phyloP scores from a whole-genome alignment of 2,888 invertebrate species.

The Spisula solida region DNA sequence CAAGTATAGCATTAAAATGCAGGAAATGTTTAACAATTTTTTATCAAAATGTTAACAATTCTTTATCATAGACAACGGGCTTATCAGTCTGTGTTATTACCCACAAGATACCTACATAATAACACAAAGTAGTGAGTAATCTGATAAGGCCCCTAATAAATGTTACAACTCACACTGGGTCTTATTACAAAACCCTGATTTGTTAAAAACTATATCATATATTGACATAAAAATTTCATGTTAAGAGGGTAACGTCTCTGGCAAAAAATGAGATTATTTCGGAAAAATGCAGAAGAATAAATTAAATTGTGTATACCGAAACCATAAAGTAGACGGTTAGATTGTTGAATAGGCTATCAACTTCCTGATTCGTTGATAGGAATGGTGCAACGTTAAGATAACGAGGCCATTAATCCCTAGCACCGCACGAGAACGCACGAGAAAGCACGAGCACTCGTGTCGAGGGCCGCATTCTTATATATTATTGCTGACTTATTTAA shows the following conservation, averaged over 20 bases:
- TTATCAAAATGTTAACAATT: not conserved
- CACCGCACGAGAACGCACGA: not conserved
- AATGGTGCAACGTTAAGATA: not conserved
- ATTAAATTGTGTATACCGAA: not conserved
- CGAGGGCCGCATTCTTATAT: not conserved
- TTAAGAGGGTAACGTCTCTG: not conserved
- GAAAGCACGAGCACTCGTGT: not conserved
- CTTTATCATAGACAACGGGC: not conserved
- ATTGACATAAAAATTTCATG: not conserved
- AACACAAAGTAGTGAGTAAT: not conserved
- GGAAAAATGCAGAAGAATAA: not conserved
- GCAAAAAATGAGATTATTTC: not conserved
- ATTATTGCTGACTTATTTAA: not conserved
- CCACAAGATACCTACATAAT: not conserved
- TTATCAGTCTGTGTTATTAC: not conserved
- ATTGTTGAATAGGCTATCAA: not conserved
- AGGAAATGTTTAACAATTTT: no score
- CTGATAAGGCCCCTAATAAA: not conserved
- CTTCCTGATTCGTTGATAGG: not conserved
- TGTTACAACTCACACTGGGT: not conserved
- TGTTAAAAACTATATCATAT: slow-evolving; percentile 1
- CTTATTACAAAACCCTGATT: not conserved
- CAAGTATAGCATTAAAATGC: no score
- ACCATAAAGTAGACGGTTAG: not conserved
- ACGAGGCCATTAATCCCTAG: not conserved